Conservation (phyloP, 2,888 invertebrate species). For the Strigamia crassipes region DNA sequence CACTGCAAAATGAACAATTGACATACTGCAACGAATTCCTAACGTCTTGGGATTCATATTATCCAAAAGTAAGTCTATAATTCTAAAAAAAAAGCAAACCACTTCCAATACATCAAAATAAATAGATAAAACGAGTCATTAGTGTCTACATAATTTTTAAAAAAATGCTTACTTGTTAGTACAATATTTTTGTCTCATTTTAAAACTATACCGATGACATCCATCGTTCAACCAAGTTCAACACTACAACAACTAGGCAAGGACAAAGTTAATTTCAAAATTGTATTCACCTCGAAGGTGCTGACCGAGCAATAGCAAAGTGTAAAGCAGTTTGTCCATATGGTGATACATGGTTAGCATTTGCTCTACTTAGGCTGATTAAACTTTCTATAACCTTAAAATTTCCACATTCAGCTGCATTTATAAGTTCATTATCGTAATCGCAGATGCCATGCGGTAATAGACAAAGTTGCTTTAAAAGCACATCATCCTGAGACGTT, state of each 20-base stretch:
- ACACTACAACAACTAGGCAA: not conserved
- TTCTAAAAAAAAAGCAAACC: not conserved
- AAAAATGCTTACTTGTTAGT: not conserved
- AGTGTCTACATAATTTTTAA: not conserved
- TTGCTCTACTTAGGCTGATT: not conserved
- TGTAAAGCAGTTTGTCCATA: not conserved
- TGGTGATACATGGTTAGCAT: not conserved
- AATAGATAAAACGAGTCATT: not conserved
- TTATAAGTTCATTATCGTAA: conserved; percentile 8
- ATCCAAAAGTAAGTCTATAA: not conserved
- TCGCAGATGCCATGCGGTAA: not conserved
- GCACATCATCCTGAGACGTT: not conserved
- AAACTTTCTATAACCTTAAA: not conserved
- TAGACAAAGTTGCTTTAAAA: not conserved
- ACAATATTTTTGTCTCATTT: not conserved
- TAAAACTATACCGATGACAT: not conserved
- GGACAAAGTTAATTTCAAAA: not conserved
- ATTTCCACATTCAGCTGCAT: conserved; percentile 11
- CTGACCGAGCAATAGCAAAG: conserved; percentile 16
- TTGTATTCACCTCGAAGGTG: conserved; percentile 10
- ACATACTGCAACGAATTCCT: not conserved
- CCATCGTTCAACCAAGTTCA: not conserved
- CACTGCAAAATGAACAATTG: not conserved
- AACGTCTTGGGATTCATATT: not conserved
- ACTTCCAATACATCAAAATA: not conserved